A percentile compares a stretch with the other conserved stretches of the same genome.
phyloP scores from a whole-genome alignment of 2,797 vertebrate species.

The Chelonia mydas region DNA sequence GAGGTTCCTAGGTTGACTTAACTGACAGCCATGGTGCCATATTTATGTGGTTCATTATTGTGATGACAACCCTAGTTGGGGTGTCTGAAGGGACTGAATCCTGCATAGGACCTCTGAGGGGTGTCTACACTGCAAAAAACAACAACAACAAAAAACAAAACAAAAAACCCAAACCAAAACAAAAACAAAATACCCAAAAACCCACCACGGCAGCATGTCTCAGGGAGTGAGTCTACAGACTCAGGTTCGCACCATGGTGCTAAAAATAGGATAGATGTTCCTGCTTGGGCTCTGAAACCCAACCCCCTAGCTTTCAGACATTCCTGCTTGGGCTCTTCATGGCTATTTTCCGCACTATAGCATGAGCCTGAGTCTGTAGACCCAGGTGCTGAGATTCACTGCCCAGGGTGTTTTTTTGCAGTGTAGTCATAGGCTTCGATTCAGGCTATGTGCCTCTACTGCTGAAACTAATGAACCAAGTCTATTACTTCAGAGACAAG shows the following conservation, averaged over 20 bases:
- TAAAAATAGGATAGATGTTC: background rate
- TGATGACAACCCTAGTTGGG: background rate
- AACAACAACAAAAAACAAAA: too few species aligned
- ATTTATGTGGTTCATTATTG: background rate
- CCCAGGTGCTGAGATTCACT: background rate
- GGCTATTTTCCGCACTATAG: background rate
- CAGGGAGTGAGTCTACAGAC: background rate
- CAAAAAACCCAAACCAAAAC: too few species aligned
- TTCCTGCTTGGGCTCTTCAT: background rate
- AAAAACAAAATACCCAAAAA: background rate
- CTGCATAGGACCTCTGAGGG: background rate
- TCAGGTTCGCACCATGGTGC: background rate
- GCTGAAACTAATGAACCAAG: background rate
- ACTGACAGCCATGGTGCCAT: background rate
- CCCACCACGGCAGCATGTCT: background rate
- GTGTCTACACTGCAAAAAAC: background rate
- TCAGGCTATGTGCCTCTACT: background rate
- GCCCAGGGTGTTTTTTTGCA: background rate
- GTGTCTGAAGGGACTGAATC: background rate
- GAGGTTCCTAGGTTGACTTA: background rate
- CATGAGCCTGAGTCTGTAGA: background rate
- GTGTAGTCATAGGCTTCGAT: background rate
- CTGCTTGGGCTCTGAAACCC: background rate
- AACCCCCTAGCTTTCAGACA: background rate
- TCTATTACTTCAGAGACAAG: background rate